Evolutionary conservation across 1,140 invertebrate genomes (phyloP).

Genomic region (Melanaphis sacchari): DNA sequence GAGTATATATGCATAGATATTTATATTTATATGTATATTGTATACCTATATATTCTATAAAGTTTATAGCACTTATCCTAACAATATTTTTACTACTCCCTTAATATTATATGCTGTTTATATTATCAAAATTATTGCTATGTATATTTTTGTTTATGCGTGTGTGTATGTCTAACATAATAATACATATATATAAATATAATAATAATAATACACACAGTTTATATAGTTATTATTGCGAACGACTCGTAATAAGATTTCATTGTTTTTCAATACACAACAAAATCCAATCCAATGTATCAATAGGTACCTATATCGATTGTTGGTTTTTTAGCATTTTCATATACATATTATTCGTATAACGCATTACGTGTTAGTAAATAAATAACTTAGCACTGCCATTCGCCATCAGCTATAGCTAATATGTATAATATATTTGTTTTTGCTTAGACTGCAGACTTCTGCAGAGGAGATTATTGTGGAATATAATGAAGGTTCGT

Average conservation of each 20-base stretch:
- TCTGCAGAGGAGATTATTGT: neutral
- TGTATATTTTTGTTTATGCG: neutral
- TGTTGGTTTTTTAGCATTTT: neutral
- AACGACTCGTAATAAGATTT: neutral
- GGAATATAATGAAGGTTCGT: neutral
- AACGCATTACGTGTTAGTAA: neutral
- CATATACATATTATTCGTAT: neutral
- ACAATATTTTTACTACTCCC: neutral
- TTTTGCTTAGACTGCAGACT: neutral
- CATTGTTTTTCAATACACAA: neutral
- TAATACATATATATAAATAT: neutral
- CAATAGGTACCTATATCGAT: neutral
- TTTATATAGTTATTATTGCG: neutral
- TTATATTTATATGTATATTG: no score
- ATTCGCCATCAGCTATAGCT: neutral
- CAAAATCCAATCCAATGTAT: neutral
- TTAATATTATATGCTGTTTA: neutral
- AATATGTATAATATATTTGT: neutral
- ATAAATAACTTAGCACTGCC: neutral
- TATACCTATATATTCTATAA: neutral
- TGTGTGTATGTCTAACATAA: neutral
- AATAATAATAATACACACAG: neutral
- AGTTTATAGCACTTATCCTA: neutral
- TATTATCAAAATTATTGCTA: neutral
- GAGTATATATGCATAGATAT: no score